A percentile compares a stretch with the other conserved stretches of the same genome.
Evolutionary conservation across 2,888 invertebrate genomes (phyloP).

Genomic region (Himalopsyche tibetana): DNA sequence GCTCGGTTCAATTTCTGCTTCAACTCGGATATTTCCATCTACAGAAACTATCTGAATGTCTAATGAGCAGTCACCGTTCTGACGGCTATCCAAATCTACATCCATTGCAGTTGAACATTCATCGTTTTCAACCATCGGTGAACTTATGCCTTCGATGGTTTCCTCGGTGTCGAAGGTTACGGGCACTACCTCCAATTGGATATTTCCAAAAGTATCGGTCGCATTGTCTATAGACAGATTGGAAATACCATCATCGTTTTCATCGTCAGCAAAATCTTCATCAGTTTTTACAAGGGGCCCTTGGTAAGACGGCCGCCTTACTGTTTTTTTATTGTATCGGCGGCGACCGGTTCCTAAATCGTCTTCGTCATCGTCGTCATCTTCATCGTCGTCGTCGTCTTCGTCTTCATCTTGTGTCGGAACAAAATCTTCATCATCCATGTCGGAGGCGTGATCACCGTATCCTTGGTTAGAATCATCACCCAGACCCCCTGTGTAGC

Average conservation of each 20-base stretch:
- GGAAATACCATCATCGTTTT: constrained; percentile 8
- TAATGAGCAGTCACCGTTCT: background rate
- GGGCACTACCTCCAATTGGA: background rate
- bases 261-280: constrained; percentile 52
- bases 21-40: background rate
- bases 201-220: background rate
- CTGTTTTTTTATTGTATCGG: constrained; percentile 31
- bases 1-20: background rate
- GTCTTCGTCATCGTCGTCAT: constrained; percentile 51
- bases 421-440: constrained; percentile 55
- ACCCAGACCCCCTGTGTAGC: constrained; percentile 4
- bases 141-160: background rate
- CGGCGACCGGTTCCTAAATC: background rate
- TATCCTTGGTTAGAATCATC: constrained; percentile 49
- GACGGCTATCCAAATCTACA: background rate
- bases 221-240: background rate
- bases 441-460: constrained; percentile 58
- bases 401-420: constrained; percentile 44
- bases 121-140: background rate
- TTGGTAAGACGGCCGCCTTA: constrained; percentile 68
- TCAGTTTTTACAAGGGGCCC: constrained; percentile 47
- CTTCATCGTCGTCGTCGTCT: constrained; percentile 49
- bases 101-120: constrained; percentile 1
- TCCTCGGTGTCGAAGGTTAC: background rate
- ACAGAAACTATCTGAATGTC: background rate